Conservation (phyloP, 30 jellyfish, hydroid and myxozoan genomes). For the Chrysaora quinquecirrha region DNA sequence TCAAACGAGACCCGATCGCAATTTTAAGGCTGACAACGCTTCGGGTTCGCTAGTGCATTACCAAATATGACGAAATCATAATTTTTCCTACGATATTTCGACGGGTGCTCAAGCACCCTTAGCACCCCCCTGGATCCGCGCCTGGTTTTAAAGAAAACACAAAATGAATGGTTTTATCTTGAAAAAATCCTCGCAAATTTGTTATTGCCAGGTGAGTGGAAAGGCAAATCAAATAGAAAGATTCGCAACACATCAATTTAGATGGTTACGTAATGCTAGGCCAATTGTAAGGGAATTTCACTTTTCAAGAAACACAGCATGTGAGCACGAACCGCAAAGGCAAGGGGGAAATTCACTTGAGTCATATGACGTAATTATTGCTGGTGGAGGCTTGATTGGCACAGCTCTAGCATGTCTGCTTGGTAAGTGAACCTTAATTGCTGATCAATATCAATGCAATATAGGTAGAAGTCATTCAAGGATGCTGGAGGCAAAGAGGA, state of each 20-base stretch:
- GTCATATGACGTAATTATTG: constrained; percentile 76
- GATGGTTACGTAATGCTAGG: not conserved
- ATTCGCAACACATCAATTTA: not conserved
- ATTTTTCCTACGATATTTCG: too few relatives aligned
- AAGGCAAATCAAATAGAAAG: not conserved
- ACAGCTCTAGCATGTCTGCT: constrained; percentile 93
- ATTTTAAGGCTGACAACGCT: too few relatives aligned
- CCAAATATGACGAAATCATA: too few relatives aligned
- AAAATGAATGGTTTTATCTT: not conserved
- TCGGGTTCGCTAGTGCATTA: too few relatives aligned
- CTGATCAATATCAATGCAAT: too few relatives aligned
- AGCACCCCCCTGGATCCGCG: too few relatives aligned
- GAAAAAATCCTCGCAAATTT: not conserved
- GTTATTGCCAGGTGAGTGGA: not conserved
- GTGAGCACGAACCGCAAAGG: too few relatives aligned
- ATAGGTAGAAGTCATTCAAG: too few relatives aligned
- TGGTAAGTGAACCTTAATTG: constrained; percentile 79
- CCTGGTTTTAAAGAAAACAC: too few relatives aligned
- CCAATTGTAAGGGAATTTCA: not conserved
- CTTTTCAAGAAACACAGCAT: not conserved
- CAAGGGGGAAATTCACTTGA: not conserved
- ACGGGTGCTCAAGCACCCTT: too few relatives aligned
- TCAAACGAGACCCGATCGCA: too few relatives aligned
- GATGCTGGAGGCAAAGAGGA: too few relatives aligned
- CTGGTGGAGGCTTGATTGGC: constrained; percentile 99